Percentiles rank a stretch among this genome's conserved stretches.
These are phyloP conservation scores for Podocnemis expansa DNA, from an alignment of 2,113 vertebrate species.

Conservation along the genomic window DNA sequence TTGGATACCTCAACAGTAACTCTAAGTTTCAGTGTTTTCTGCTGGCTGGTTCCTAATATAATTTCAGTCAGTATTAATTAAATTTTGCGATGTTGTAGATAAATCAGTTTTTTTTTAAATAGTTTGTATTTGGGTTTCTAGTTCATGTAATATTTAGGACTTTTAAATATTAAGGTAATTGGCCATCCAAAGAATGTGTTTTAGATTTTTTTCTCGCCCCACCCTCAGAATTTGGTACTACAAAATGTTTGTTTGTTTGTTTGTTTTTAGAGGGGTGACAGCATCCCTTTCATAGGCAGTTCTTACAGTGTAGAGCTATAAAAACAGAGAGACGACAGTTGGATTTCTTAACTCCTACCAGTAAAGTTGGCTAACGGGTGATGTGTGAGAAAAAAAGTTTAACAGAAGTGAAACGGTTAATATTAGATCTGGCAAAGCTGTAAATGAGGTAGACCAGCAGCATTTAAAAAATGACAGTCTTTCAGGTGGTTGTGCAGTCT, in stretches of 20 bases:
- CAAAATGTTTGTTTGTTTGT: background rate
- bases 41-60: accelerated
- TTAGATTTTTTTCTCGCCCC: background rate
- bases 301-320: background rate
- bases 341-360: background rate
- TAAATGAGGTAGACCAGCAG: background rate
- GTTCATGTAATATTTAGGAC: background rate
- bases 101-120: background rate
- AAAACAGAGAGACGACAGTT: background rate
- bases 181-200: accelerated
- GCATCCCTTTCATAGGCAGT: background rate
- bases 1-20: background rate
- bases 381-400: slow-evolving; percentile 34
- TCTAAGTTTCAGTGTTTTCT: accelerated
- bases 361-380: slow-evolving; percentile 25
- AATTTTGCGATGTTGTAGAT: background rate
- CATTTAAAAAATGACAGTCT: slow-evolving; percentile 4
- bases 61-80: background rate
- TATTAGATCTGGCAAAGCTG: background rate
- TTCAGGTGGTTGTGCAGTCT: slow-evolving; percentile 28
- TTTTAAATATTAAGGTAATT: background rate
- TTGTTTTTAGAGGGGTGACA: background rate
- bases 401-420: slow-evolving; percentile 15
- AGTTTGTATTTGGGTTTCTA: background rate
- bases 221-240: background rate